Evolutionary conservation across 1,140 invertebrate genomes (phyloP).

Genomic region (Aradophagus sp.): DNA sequence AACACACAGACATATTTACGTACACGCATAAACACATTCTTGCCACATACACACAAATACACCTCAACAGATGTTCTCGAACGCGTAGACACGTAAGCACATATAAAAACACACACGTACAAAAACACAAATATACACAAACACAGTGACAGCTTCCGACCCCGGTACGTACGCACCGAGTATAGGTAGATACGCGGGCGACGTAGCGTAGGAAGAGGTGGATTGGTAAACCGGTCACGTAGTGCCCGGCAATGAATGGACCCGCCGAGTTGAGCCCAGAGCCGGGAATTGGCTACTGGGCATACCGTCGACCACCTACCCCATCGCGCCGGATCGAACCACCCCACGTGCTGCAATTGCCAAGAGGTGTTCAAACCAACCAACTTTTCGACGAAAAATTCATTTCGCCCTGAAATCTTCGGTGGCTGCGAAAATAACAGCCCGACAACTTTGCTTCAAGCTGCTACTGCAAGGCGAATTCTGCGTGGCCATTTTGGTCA

Average conservation of each 20-base stretch:
- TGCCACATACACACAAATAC: too few relatives aligned
- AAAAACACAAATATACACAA: too few relatives aligned
- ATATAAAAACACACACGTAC: too few relatives aligned
- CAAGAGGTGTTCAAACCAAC: conserved; percentile 70
- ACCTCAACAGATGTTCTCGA: too few relatives aligned
- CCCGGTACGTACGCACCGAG: conserved; percentile 16
- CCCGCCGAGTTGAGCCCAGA: conserved; percentile 73
- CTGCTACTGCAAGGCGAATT: too few relatives aligned
- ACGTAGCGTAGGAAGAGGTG: conserved; percentile 62
- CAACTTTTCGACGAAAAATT: conserved; percentile 42
- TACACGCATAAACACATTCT: too few relatives aligned
- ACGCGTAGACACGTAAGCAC: too few relatives aligned
- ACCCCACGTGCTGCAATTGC: conserved; percentile 68
- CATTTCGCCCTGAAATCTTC: conserved; percentile 20
- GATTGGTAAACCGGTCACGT: conserved; percentile 75
- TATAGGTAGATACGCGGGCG: conserved; percentile 57
- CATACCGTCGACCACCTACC: conserved; percentile 72
- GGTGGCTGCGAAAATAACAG: too few relatives aligned
- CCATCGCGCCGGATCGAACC: conserved; percentile 69
- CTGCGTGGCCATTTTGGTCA: too few relatives aligned
- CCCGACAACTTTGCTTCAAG: too few relatives aligned
- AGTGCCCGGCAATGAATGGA: conserved; percentile 74
- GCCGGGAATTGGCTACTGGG: conserved; percentile 74
- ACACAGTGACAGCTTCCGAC: conserved; percentile 1
- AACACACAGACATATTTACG: too few relatives aligned